Evolutionary conservation across 2,113 vertebrate species (phyloP).

Genomic region (Festucalex cinctus): DNA sequence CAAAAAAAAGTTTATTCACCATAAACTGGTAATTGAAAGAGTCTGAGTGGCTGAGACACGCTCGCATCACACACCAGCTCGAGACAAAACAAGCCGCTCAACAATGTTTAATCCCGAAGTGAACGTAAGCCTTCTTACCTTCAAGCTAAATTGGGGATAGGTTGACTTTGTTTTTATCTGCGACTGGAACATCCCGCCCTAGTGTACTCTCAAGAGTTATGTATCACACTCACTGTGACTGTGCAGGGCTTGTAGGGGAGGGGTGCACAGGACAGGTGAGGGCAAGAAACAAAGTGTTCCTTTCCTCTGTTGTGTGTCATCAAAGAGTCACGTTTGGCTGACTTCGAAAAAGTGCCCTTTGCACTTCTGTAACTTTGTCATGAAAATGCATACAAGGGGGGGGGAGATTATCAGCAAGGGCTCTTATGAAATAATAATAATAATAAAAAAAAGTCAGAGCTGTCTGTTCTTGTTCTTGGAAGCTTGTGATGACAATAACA

Average conservation of each 20-base stretch:
- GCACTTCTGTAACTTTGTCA: neutral
- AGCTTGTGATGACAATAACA: neutral
- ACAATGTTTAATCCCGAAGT: slow-evolving; percentile 74
- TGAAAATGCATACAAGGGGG: neutral
- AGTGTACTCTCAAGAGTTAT: slow-evolving; percentile 68
- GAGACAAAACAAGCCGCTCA: slow-evolving; percentile 76
- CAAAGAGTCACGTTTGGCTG: slow-evolving; percentile 11
- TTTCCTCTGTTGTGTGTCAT: slow-evolving; percentile 16
- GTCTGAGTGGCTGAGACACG: neutral
- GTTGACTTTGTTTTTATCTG: slow-evolving; percentile 75
- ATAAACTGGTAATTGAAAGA: neutral
- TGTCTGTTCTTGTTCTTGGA: neutral
- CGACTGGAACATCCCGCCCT: slow-evolving; percentile 79
- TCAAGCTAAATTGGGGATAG: slow-evolving; percentile 75
- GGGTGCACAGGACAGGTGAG: slow-evolving; percentile 40
- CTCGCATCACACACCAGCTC: slow-evolving; percentile 38
- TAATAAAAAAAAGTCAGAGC: neutral
- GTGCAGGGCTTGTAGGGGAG: slow-evolving; percentile 7
- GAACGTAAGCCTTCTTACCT: slow-evolving; percentile 79
- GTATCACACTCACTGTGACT: slow-evolving; percentile 41
- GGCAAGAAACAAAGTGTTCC: slow-evolving; percentile 15
- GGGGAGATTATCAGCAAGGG: neutral
- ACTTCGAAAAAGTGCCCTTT: neutral
- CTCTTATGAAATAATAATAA: neutral
- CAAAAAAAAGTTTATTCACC: neutral